These are phyloP conservation scores for Pantherophis vulpinus DNA, from an alignment of 2,797 vertebrate species.

Conservation along the genomic window DNA sequence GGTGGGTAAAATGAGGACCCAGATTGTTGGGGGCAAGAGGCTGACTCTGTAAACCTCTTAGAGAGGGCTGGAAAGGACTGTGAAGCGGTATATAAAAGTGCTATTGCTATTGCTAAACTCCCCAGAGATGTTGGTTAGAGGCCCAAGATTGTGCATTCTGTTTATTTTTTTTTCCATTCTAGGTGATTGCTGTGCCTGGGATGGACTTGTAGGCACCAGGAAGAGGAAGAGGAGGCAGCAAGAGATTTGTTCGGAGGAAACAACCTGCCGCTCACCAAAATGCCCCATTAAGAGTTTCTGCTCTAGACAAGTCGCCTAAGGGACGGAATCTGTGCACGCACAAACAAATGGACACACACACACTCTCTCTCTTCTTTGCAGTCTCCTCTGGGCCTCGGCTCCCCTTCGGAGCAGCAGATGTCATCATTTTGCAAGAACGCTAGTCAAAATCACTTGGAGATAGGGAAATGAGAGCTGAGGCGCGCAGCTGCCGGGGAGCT, in stretches of 20 bases:
- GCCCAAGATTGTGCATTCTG: not conserved
- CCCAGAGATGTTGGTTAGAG: not conserved
- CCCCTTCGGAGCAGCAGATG: conserved; percentile 45
- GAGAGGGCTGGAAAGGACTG: no score
- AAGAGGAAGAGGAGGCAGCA: not conserved
- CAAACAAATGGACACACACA: conserved; percentile 3
- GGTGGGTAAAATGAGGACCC: no score
- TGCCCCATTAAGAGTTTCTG: conserved; percentile 52
- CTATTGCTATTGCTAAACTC: not conserved
- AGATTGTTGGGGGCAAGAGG: no score
- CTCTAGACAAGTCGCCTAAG: conserved; percentile 48
- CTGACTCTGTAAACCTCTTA: no score
- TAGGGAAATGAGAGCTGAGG: conserved; percentile 49
- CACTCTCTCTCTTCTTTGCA: conserved; percentile 44
- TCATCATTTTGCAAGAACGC: conserved; percentile 60
- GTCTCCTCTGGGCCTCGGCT: conserved; percentile 29
- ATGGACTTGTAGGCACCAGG: not conserved
- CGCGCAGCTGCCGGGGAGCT: conserved; percentile 48
- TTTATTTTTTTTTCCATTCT: not conserved
- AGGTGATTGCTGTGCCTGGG: accelerated
- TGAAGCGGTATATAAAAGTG: no score
- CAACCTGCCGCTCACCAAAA: conserved; percentile 43
- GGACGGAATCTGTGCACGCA: conserved; percentile 7
- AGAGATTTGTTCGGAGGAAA: conserved; percentile 35
- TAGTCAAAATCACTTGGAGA: conserved; percentile 51